A percentile compares a stretch with the other conserved stretches of the same genome.
phyloP scores from a whole-genome alignment of 2,797 vertebrate species.

The Monodelphis domestica region DNA sequence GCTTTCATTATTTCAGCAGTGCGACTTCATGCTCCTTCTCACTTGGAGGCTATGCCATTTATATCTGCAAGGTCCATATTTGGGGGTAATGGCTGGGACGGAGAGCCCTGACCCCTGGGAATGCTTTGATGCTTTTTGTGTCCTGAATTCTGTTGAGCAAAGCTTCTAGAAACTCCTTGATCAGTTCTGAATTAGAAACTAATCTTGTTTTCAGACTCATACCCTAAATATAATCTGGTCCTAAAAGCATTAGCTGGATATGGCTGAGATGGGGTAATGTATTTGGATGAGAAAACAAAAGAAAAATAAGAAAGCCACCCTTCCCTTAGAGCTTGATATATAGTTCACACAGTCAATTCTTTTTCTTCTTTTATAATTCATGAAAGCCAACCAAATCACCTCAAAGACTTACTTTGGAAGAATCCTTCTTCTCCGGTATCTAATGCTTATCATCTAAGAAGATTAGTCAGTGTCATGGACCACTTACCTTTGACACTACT shows the following conservation, averaged over 20 bases:
- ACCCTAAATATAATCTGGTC: conserved; percentile 24
- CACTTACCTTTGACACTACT: neutral
- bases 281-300: conserved; percentile 35
- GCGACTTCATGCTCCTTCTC: neutral
- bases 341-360: neutral
- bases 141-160: conserved; percentile 32
- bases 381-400: conserved; percentile 1
- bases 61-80: conserved; percentile 33
- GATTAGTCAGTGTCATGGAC: conserved; percentile 13
- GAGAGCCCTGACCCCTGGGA: neutral
- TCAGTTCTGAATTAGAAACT: conserved; percentile 52
- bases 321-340: conserved; percentile 37
- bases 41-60: conserved; percentile 45
- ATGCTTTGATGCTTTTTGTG: neutral
- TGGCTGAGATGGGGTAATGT: neutral
- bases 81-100: conserved; percentile 42
- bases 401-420: conserved; percentile 36
- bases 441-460: conserved; percentile 59
- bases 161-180: conserved; percentile 44
- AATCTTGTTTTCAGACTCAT: conserved; percentile 37
- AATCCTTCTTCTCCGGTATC: conserved; percentile 48
- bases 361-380: conserved; percentile 38
- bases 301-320: conserved; percentile 45
- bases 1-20: conserved; percentile 68
- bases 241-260: conserved; percentile 31